Evolutionary conservation across 2,113 vertebrate genomes (phyloP), one percentile per base, ranked within the genome.

Genomic region (Hylia prasina): DNA sequence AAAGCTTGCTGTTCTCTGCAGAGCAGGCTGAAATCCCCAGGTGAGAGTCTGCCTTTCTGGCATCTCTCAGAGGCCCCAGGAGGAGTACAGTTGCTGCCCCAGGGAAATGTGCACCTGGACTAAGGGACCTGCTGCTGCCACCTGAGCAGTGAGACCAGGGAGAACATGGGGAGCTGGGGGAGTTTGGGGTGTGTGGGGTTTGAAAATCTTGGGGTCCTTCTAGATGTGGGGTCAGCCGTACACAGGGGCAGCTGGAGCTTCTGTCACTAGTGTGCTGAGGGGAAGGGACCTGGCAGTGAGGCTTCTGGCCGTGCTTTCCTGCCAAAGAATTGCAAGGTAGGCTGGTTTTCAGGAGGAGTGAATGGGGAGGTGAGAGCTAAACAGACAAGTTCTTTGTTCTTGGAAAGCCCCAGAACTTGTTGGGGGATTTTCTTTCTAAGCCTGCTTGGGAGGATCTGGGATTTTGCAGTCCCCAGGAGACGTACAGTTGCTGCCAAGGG

Each of bases 11-110:
- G 1, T 53, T 82, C 65, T 44, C 58, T 28, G 4, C 50, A 4
- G 8, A 72, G 44, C 5, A 66, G 28, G 57, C 53, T 51, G 51
- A 18, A 19, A 51, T 56, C 47, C 30, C 89, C 27, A 21, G 8
- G 28, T 16, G 25, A 13, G 3, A 9, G 9, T 20, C 35, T 65
- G 56, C 65, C 27, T 57, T 56, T 39, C 16, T 3, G 20, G 80
- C 19, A 0, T 42, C 6, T 39, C 51, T 42, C 37, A 1, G 17
- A 4, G 22, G 31, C 17, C 11, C 27, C 1, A 13, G 9, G 2
- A 30, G 20, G 10, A 60, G 56, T 6, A 3, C 37, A 51, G 47
- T 2, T 37, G 47, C 23, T 56, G 12, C n/a, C 13, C 4, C 6
- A n/a, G 30, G 58, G 30, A 47, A 27, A 7, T 0, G 18, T 40